Evolutionary conservation across 2,888 invertebrate genomes (phyloP).

Genomic region (Agriopis leucophaearia): DNA sequence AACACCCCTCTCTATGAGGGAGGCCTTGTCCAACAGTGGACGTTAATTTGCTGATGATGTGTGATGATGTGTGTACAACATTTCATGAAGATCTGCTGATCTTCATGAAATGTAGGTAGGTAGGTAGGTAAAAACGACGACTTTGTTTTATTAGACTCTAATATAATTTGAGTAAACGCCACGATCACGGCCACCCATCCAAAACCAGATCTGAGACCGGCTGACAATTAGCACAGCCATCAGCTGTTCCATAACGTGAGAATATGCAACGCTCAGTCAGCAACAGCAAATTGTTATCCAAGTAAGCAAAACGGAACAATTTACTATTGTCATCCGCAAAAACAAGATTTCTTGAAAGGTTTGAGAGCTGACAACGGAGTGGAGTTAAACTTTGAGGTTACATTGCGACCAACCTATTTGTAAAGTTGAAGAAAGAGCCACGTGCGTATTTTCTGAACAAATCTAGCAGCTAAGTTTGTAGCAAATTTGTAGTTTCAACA

Average conservation of each 20-base stretch:
- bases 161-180: no score
- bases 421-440: neutral
- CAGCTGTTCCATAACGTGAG: constrained; percentile 52
- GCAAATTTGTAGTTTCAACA: neutral
- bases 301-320: constrained; percentile 9
- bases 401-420: neutral
- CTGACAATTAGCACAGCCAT: constrained; percentile 35
- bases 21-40: no score
- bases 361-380: constrained; percentile 5
- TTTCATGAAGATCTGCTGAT: no score
- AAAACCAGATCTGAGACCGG: neutral
- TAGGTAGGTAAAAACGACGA: no score
- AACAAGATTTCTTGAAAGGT: constrained; percentile 7
- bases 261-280: constrained; percentile 16
- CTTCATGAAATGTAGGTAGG: no score
- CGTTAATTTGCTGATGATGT: no score
- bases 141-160: no score
- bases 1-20: no score
- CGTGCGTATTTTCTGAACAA: neutral
- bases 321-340: constrained; percentile 1
- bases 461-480: neutral
- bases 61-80: no score
- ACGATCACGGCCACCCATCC: neutral
- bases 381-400: constrained; percentile 9
- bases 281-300: constrained; percentile 1